These are phyloP conservation scores for Bucco capensis DNA, from an alignment of 2,113 vertebrate genomes.

Conservation along the genomic window DNA sequence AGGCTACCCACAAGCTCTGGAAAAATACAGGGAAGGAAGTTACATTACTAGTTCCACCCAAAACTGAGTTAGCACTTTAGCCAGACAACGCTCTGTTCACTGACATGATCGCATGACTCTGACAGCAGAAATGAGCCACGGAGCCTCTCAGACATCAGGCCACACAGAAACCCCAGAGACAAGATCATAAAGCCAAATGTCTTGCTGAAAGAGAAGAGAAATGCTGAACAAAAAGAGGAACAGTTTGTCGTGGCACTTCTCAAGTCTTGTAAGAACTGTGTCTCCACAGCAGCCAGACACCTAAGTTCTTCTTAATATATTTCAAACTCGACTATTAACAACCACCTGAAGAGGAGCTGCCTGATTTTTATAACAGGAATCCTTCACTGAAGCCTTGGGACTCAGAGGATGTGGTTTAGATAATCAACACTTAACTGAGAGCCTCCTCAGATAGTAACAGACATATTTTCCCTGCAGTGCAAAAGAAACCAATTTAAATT, in stretches of 20 bases:
- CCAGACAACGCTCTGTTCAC: conserved; percentile 31
- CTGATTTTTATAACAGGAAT: neutral
- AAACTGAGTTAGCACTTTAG: conserved; percentile 49
- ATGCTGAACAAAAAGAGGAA: neutral
- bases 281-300: neutral
- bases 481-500: neutral
- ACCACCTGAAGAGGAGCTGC: neutral
- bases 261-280: neutral
- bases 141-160: neutral
- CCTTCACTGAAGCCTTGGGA: neutral
- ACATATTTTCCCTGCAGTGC: neutral
- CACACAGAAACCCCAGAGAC: neutral
- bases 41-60: conserved; percentile 54
- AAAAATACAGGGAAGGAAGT: conserved; percentile 67
- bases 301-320: neutral
- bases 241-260: neutral
- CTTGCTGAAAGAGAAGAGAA: neutral
- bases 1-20: conserved; percentile 35
- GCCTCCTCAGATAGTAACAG: neutral
- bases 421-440: neutral
- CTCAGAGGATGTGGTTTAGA: conserved; percentile 1
- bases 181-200: neutral
- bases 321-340: neutral
- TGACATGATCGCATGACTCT: conserved; percentile 6
- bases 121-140: neutral